Conservation (phyloP, 2,888 invertebrate genomes). For the Platynereis dumerilii region DNA sequence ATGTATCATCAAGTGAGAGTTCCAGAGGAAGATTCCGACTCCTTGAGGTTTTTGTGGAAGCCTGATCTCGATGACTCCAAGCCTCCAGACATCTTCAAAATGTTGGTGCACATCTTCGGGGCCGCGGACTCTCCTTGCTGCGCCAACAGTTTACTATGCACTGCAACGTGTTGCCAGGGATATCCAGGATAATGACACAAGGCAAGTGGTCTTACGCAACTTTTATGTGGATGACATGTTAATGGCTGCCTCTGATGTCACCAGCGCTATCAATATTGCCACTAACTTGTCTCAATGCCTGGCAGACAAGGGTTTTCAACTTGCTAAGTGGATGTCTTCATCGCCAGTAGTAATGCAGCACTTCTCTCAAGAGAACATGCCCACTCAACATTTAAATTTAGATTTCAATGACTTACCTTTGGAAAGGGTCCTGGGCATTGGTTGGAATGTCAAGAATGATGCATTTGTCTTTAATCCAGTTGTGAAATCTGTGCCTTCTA, state of each 20-base stretch:
- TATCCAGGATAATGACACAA: slow-evolving; percentile 12
- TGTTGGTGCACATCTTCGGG: slow-evolving; percentile 25
- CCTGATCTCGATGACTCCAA: slow-evolving; percentile 12
- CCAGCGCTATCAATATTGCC: slow-evolving; percentile 19
- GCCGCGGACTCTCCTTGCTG: slow-evolving; percentile 22
- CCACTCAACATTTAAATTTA: slow-evolving; percentile 28
- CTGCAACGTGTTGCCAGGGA: slow-evolving; percentile 12
- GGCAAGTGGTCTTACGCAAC: slow-evolving; percentile 27
- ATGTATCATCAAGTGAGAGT: slow-evolving; percentile 36
- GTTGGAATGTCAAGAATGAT: too few relatives aligned
- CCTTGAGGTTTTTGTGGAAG: slow-evolving; percentile 29
- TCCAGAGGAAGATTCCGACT: slow-evolving; percentile 14
- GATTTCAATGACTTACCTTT: slow-evolving; percentile 24
- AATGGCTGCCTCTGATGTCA: slow-evolving; percentile 11
- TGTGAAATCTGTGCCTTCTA: too few relatives aligned
- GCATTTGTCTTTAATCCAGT: slow-evolving; percentile 15
- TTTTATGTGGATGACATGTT: slow-evolving; percentile 37
- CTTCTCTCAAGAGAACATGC: slow-evolving; percentile 31
- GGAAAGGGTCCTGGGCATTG: too few relatives aligned
- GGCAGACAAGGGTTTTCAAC: slow-evolving; percentile 27
- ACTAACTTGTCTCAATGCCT: slow-evolving; percentile 15
- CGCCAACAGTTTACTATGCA: slow-evolving; percentile 26
- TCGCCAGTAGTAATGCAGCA: slow-evolving; percentile 33
- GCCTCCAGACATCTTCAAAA: slow-evolving; percentile 14
- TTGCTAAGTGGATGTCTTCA: slow-evolving; percentile 37